Evolutionary conservation across 2,113 vertebrate genomes (phyloP).

Genomic region (Melanerpes formicivorus): DNA sequence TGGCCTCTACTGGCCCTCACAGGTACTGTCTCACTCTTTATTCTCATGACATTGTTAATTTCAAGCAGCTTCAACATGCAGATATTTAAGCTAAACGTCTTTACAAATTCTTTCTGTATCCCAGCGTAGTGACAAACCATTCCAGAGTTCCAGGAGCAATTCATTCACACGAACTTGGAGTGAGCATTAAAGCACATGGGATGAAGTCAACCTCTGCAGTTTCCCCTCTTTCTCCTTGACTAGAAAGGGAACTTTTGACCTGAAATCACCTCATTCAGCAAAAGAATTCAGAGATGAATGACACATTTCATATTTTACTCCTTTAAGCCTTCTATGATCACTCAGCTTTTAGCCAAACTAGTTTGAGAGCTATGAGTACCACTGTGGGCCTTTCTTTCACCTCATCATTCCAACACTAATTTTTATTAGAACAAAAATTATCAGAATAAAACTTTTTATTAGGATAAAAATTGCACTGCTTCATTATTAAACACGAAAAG

Average conservation of each 20-base stretch:
- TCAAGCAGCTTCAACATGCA: neutral
- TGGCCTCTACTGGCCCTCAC: fast-evolving
- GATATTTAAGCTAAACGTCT: neutral
- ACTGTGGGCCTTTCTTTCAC: neutral
- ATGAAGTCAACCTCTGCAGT: neutral
- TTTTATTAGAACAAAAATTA: neutral
- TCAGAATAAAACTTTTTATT: neutral
- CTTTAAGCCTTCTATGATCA: neutral
- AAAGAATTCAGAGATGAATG: neutral
- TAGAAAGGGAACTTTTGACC: neutral
- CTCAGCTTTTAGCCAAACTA: neutral
- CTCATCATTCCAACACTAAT: neutral
- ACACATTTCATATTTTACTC: neutral
- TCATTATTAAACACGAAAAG: neutral
- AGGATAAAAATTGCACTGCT: neutral
- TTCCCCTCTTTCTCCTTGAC: neutral
- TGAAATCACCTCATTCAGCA: neutral
- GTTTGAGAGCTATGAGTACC: neutral
- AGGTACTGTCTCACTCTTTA: neutral
- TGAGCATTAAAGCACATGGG: neutral
- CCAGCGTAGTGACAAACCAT: neutral
- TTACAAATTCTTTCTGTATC: neutral
- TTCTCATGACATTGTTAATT: neutral
- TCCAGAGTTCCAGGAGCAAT: neutral
- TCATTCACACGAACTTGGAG: neutral